phyloP scores from a whole-genome alignment of 2,797 vertebrate genomes.

The Chelonia mydas region DNA sequence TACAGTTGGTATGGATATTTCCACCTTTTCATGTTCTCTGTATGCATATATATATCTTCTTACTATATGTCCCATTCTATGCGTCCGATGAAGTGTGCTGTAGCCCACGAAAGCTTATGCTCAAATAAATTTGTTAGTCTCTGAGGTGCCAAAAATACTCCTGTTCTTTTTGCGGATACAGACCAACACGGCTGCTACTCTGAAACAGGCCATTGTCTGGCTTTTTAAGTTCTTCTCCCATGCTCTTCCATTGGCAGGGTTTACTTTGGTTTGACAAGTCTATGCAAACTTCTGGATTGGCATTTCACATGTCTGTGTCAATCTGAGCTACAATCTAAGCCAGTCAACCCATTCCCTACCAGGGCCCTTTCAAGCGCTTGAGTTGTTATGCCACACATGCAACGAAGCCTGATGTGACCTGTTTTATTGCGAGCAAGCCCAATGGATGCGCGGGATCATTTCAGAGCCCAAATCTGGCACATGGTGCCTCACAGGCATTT shows the following conservation, averaged over 20 bases:
- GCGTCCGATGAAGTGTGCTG: too few species aligned
- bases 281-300: constrained; percentile 67
- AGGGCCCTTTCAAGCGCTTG: background rate
- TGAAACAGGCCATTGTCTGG: constrained; percentile 51
- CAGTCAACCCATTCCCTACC: constrained; percentile 58
- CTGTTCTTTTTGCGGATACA: too few species aligned
- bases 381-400: constrained; percentile 41
- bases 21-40: too few species aligned
- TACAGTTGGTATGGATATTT: too few species aligned
- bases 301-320: constrained; percentile 53
- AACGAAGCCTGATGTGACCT: constrained; percentile 8
- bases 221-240: constrained; percentile 48
- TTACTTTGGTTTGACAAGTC: constrained; percentile 68
- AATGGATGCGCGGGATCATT: fast-evolving
- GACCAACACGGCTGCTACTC: too few species aligned
- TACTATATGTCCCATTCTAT: too few species aligned
- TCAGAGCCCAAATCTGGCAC: constrained; percentile 1
- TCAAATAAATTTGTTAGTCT: too few species aligned
- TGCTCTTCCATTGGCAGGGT: constrained; percentile 12
- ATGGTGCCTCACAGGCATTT: background rate
- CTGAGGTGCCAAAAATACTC: too few species aligned
- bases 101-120: too few species aligned
- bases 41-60: too few species aligned
- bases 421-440: background rate
- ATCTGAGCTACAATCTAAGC: constrained; percentile 68